Evolutionary conservation across 2,888 invertebrate species (phyloP), one percentile per base, ranked within the genome.

Genomic region (Ernsta delagoae): DNA sequence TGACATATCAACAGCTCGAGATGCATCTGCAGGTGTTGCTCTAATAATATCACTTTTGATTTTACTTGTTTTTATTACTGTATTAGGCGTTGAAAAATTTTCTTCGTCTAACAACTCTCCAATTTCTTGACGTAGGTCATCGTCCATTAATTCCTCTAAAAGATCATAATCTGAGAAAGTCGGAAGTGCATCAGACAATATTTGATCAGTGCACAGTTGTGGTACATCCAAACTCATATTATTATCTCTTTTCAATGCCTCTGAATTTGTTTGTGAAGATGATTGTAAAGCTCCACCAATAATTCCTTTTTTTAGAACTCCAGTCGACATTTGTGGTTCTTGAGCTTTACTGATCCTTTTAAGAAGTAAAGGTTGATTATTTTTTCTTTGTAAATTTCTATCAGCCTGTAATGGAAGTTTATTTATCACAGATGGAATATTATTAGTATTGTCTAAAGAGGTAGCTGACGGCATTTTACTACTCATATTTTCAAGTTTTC

Each of bases 81-180:
- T 71, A 54, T 75, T 68, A 31, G 79, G 62, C 34, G 75, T 9
- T 45, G 72, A 70, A 70, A 82, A 87, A 60, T 75, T 73, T 34
- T 92, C 82, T 74, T 94, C 80, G 76, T 94, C 83, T 74, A 88
- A 86, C 77, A 87, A 74, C 79, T 94, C 89, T 8, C 91, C 85
- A 41, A 93, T 88, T 85, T 94, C 86, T 87, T 92, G 78, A 68
- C 85, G 80, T 70, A 88, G 80, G 73, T 89, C 93, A 74, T 90
- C 92, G 76, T 87, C 93, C 84, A 89, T 91, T 70, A 89, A 81
- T 82, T 92, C 94, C 71, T 90, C 92, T 71, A 93, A 74, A n/a
- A 90, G 77, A 73, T 90, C 90, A 71, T 90, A 91, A 73, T 92
- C 92, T 6, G 89, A 86, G 11, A 54, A 54, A 76, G 86, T 88